phyloP scores from a whole-genome alignment of 2,113 vertebrate genomes.

The Poecilia latipinna region DNA sequence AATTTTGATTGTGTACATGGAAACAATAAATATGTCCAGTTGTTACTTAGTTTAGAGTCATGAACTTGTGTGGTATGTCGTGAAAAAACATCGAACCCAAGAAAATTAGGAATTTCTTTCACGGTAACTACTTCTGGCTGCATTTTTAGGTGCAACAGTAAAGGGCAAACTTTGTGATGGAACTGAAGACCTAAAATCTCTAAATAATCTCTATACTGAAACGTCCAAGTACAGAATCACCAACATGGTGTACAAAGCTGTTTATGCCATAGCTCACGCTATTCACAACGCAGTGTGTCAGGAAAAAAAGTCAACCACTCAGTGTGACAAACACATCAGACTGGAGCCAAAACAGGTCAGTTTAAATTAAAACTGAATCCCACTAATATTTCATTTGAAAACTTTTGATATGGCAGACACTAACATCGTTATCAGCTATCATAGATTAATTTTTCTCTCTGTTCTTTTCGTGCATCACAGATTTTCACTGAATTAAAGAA shows the following conservation, averaged over 20 bases:
- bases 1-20: not conserved
- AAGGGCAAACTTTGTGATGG: constrained; percentile 56
- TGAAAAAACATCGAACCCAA: not conserved
- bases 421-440: not conserved
- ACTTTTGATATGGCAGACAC: too few relatives aligned
- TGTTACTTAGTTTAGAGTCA: not conserved
- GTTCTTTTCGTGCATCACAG: constrained; percentile 26
- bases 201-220: constrained; percentile 70
- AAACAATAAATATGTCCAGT: not conserved
- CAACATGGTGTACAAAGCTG: constrained; percentile 78
- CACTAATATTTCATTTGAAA: too few relatives aligned
- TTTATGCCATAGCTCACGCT: constrained; percentile 75
- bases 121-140: not conserved
- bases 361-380: not conserved
- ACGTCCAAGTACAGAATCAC: constrained; percentile 71
- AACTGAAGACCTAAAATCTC: not conserved
- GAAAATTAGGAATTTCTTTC: not conserved
- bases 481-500: constrained; percentile 62
- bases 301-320: constrained; percentile 21
- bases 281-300: constrained; percentile 65
- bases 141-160: not conserved
- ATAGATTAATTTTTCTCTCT: not conserved
- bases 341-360: constrained; percentile 64
- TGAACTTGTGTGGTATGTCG: not conserved
- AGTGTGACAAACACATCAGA: constrained; percentile 49